Evolutionary conservation across 1,140 invertebrate species (phyloP), one percentile per base, ranked within the genome.

Genomic region (Sminthurinus signatus): DNA sequence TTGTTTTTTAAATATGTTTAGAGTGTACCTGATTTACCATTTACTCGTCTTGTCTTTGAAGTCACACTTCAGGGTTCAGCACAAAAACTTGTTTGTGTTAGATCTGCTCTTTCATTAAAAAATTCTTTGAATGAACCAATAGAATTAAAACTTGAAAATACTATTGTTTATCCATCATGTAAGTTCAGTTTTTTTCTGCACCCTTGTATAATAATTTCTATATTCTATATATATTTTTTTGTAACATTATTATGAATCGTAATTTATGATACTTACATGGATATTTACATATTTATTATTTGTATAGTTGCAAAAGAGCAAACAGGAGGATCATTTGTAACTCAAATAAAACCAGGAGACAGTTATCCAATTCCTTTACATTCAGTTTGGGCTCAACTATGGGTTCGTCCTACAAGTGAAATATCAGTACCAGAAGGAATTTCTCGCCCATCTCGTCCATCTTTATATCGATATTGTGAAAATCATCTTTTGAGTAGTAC

Each of bases 61-160:
- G 89, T 98, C 0, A 85, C 86, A 2, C 78, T 97, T 59, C 91
- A 95, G 76, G 93, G 93, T 0, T 93, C 89, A 36, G 94, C 95
- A 0, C 84, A 89, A 64, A 98, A 98, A 78, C 78, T 97, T 60
- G 88, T 98, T n/a, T 92, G 89, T n/a, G 86, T 98, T 2, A 82
- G 93, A 60, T 97, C 94, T 25, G 91, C 93, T 36, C 78, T 98
- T 46, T 82, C 85, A 59, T 77, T 97, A 1, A 77, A 82, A 5
- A 98, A 98, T 79, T 81, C 82, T 71, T 75, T 93, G 62, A 81
- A 83, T 52, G 83, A 88, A 62, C 73, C 82, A 0, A 80, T 93
- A 14, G 87, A 91, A 62, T 46, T 78, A 23, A 77, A 75, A 58
- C 64, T 78, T 39, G 84, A 85, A 56, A 83, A 83, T 56, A 66